Evolutionary conservation across 2,113 vertebrate genomes (phyloP).

Genomic region (Pimephales promelas): DNA sequence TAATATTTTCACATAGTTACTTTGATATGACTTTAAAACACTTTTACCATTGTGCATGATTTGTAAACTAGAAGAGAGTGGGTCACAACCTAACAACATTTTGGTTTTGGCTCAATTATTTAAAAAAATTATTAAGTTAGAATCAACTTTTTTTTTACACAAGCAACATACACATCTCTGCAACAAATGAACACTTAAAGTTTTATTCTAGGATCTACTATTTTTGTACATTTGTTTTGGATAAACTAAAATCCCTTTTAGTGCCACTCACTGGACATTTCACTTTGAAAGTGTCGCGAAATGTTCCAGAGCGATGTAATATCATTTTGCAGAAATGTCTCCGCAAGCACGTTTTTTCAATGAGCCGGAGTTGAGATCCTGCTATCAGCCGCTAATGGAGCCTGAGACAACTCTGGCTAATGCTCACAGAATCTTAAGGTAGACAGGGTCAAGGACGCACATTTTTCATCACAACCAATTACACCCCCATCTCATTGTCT

Average conservation of each 20-base stretch:
- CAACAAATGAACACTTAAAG: too few species aligned
- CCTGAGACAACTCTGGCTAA: conserved; percentile 66
- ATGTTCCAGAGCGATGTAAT: background rate
- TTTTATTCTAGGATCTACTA: too few species aligned
- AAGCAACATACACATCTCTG: too few species aligned
- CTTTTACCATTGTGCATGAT: too few species aligned
- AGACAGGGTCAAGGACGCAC: conserved; percentile 76
- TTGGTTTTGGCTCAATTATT: too few species aligned
- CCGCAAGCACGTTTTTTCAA: background rate
- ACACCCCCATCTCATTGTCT: conserved; percentile 52
- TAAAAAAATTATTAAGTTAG: too few species aligned
- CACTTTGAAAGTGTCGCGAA: background rate
- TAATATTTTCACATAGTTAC: background rate
- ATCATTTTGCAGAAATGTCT: background rate
- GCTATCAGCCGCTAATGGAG: conserved; percentile 77
- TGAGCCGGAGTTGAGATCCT: background rate
- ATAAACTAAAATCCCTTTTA: background rate
- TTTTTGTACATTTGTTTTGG: background rate
- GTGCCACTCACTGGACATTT: background rate
- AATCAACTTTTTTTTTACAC: too few species aligned
- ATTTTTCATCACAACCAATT: conserved; percentile 77
- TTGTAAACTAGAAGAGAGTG: too few species aligned
- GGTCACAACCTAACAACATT: too few species aligned
- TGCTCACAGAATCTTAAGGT: conserved; percentile 32
- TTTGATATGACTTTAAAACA: background rate